phyloP scores from a whole-genome alignment of 2,797 vertebrate species.

The Coregonus ussuriensis region DNA sequence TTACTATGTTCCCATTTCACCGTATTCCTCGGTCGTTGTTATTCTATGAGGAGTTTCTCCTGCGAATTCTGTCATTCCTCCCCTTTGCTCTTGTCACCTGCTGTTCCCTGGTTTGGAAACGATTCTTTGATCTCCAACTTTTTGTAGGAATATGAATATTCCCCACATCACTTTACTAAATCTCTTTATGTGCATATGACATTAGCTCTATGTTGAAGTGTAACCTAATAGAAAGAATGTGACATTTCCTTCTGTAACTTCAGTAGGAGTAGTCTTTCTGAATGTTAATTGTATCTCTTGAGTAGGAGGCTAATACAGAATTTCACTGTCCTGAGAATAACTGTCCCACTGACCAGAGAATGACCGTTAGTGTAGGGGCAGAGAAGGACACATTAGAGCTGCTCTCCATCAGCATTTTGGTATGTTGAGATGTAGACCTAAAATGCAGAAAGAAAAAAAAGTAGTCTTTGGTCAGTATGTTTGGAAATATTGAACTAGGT shows the following conservation, averaged over 20 bases:
- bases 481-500: not conserved
- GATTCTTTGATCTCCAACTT: not conserved
- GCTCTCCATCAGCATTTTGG: not conserved
- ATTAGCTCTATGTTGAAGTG: not conserved
- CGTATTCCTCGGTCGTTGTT: slow-evolving; percentile 34
- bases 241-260: not conserved
- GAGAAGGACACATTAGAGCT: not conserved
- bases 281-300: not conserved
- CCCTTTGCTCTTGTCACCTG: not conserved
- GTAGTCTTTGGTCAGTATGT: not conserved
- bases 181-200: not conserved
- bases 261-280: not conserved
- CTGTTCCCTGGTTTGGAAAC: not conserved
- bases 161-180: not conserved
- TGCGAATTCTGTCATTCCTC: not conserved
- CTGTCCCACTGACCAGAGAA: not conserved
- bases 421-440: not conserved
- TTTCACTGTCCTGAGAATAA: not conserved
- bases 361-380: not conserved
- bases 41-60: slow-evolving; percentile 33
- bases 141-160: not conserved
- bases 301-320: not conserved
- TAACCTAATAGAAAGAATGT: not conserved
- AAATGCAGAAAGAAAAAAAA: not conserved
- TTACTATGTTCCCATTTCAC: slow-evolving; percentile 67